These are phyloP conservation scores for Elmis aenea DNA, from an alignment of 2,888 invertebrate genomes.

Conservation along the genomic window DNA sequence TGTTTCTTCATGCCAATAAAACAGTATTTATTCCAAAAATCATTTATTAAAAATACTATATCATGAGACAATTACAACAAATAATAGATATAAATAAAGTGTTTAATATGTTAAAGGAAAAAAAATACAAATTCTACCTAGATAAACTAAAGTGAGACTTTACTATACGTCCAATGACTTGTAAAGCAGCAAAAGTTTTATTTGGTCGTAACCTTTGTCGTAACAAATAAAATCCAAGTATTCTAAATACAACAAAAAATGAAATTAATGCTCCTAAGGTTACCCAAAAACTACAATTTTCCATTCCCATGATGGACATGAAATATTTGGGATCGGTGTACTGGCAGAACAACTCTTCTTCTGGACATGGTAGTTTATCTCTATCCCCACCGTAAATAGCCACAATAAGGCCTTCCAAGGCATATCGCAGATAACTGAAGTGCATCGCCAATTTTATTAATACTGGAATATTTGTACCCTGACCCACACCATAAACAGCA, in stretches of 20 bases:
- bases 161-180: constrained; percentile 64
- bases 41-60: too few species aligned
- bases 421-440: constrained; percentile 70
- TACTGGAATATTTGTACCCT: constrained; percentile 56
- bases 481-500: constrained; percentile 79
- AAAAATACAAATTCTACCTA: too few species aligned
- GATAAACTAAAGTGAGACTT: constrained; percentile 51
- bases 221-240: constrained; percentile 66
- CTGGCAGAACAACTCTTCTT: constrained; percentile 66
- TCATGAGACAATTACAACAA: too few species aligned
- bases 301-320: constrained; percentile 70
- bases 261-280: constrained; percentile 59
- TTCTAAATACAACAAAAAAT: constrained; percentile 61
- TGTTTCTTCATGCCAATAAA: too few species aligned
- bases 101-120: too few species aligned
- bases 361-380: constrained; percentile 68
- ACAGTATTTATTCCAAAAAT: too few species aligned
- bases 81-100: too few species aligned
- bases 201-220: constrained; percentile 66
- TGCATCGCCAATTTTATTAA: constrained; percentile 78
- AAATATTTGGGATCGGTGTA: constrained; percentile 71
- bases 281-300: constrained; percentile 61
- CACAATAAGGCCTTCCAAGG: constrained; percentile 66
- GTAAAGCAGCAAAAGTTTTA: constrained; percentile 65
- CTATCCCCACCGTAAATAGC: constrained; percentile 74